Base-by-base conservation (phyloP, 2,888 invertebrate species). In the Celastrina argiolus region DNA sequence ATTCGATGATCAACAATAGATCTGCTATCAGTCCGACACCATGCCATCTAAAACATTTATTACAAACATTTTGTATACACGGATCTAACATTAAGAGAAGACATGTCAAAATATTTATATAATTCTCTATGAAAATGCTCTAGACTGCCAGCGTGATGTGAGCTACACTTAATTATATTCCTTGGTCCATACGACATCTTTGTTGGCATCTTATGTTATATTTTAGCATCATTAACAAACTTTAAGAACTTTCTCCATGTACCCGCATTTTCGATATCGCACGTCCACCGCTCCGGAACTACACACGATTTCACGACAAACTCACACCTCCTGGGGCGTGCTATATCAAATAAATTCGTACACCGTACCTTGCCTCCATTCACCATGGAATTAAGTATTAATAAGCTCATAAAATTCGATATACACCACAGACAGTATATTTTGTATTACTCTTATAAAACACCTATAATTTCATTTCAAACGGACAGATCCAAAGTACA, bases 331-430 rank as follows among this genome's bases (percentile, higher is more conserved):
- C 56, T 7, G 16, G 39, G 82, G 80, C 83, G 84, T 83, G 81
- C 85, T 83, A 80, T 80, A 85, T 79, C 83, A 79, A 81, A 78
- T 45, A 73, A 70, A 75, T 67, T 76, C 79, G 79, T 81, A 80
- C 76, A 79, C 75, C 78, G 73, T 69, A 75, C 71, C 73, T 79
- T 76, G 80, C 81, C 75, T 78, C 78, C 80, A 80, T 74, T 79
- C 77, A 82, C 83, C 83, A 83, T 79, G 81, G 81, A 86, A 84
- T 85, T 85, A 87, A 87, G 84, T 85, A 84, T 85, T 85, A 87
- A 87, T 91, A 91, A 91, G 90, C 90, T 91, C 90, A 81, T 90
- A 87, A 86, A 88, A 88, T 90, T 90, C 89, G 90, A 88, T 90
- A 87, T 84, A 84, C 84, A 89, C 89, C 88, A 87, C 88, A 88